Conservation (phyloP, 2,888 invertebrate genomes). For the Chalcosyrphus nemorum region DNA sequence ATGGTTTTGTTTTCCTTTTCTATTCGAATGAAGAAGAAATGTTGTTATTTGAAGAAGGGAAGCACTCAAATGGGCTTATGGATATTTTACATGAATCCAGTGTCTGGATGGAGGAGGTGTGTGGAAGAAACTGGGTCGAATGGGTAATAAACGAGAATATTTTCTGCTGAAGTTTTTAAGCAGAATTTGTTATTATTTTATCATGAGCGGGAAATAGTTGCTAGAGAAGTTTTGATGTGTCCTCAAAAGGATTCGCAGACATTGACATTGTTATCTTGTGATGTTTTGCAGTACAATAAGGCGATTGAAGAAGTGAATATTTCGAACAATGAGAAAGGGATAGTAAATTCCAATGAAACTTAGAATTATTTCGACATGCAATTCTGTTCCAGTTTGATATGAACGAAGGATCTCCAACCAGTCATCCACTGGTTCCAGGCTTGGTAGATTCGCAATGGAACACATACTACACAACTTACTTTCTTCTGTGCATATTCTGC, state of each 20-base stretch:
- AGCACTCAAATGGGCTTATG: not conserved
- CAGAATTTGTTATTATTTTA: not conserved
- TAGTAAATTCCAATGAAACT: no score
- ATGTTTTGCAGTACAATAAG: no score
- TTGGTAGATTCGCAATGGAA: no score
- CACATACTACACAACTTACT: no score
- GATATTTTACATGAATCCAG: conserved; percentile 14
- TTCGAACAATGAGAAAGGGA: no score
- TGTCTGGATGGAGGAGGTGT: not conserved
- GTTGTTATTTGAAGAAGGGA: not conserved
- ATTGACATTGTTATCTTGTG: no score
- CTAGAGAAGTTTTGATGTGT: not conserved
- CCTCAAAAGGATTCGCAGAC: not conserved
- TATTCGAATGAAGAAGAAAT: conserved; percentile 3
- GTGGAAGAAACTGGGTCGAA: conserved; percentile 25
- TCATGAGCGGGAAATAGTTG: not conserved
- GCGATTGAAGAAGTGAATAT: not conserved
- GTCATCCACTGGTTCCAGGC: no score
- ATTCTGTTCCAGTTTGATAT: no score
- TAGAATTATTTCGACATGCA: no score
- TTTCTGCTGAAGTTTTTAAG: not conserved
- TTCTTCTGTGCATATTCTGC: no score
- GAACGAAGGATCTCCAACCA: no score
- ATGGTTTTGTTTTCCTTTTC: not conserved
- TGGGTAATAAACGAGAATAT: conserved; percentile 18